phyloP scores from a whole-genome alignment of 1,140 invertebrate species.

The Amphibalanus amphitrite region DNA sequence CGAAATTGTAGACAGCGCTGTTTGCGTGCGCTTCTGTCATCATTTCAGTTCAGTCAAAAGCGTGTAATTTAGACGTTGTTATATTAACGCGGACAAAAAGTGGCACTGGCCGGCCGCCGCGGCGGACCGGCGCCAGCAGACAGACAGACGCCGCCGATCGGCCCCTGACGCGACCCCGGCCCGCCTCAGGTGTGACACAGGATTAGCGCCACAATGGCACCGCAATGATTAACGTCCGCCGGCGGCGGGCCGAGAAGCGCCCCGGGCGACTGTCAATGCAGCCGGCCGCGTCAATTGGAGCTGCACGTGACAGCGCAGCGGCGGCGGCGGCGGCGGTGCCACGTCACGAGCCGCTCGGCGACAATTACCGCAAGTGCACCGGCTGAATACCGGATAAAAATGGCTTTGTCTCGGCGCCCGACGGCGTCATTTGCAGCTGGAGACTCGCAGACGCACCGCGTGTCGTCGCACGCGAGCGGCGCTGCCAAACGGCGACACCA shows the following conservation, averaged over 20 bases:
- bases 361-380: neutral
- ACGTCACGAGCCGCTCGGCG: neutral
- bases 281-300: neutral
- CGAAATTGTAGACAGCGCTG: neutral
- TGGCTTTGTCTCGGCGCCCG: neutral
- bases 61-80: conserved; percentile 1
- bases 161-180: too few species aligned
- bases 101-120: neutral
- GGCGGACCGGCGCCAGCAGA: neutral
- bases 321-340: too few species aligned
- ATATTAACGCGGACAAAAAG: neutral
- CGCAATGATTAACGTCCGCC: neutral
- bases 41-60: neutral
- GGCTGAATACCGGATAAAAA: neutral
- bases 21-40: neutral
- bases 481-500: neutral
- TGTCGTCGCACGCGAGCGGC: neutral
- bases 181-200: neutral
- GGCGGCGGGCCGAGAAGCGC: neutral
- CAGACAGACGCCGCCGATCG: neutral
- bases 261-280: neutral
- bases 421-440: neutral
- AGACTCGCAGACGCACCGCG: neutral
- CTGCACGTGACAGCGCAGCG: neutral
- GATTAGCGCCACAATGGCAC: neutral